Evolutionary conservation across 2,888 invertebrate species (phyloP), one percentile per base, ranked within the genome.

Genomic region (Aricia artaxerxes): DNA sequence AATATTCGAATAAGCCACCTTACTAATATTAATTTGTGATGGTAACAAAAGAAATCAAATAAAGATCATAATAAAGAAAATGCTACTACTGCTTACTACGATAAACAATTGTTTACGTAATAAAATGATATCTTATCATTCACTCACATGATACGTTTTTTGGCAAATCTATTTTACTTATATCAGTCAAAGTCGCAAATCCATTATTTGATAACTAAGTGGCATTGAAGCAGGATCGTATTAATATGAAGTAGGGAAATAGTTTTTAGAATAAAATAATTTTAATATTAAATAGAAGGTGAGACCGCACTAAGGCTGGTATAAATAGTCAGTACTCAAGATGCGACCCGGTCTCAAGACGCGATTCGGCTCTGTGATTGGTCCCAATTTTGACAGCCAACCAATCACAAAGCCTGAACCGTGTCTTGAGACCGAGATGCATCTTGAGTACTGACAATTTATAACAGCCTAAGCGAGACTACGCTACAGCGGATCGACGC

Each of bases 141-240:
- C 64, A 11, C 24, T 31, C 31, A 64, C 64, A 24, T 61, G 61
- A 61, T 61, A 24, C 31, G 31, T 9, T 64, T 64, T 64, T 64
- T 24, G 64, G 11, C 64, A 31, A 64, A 64, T 31, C 31, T 64
- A 24, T 40, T 38, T 0, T 1, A 7, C 35, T 61, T 31, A 24
- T 64, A 64, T 64, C 64, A 64, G 64, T 64, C 31, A 64, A 64
- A 64, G 64, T 64, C 64, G 64, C 64, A 64, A 31, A 64, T 64
- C 31, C 31, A 64, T 64, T 24, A 64, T 31, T 64, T 64, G 64
- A 64, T 64, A 64, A 31, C 7, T 11, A 31, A 31, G 11, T 31
- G 31, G 9, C 64, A 64, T 64, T 31, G 31, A 31, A 64, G 31
- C 31, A 64, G 7, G 1, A 31, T 61, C 24, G 5, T 40, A 24